Evolutionary conservation across 2,888 invertebrate species (phyloP).

Genomic region (Cephus spinipes): DNA sequence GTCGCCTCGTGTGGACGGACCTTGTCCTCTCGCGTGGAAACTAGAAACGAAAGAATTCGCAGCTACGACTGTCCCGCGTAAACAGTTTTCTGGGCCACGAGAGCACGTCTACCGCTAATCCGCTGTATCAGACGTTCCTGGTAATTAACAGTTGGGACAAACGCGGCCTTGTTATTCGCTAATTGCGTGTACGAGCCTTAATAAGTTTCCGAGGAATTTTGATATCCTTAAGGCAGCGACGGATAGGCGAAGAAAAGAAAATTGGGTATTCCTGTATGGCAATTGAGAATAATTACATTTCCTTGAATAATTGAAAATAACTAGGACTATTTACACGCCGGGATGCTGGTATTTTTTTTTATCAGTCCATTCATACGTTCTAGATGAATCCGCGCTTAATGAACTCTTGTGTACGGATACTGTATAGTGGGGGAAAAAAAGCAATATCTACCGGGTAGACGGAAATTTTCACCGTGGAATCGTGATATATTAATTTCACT

Average conservation of each 20-base stretch:
- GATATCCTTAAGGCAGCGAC: neutral
- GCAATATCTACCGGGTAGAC: neutral
- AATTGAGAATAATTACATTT: neutral
- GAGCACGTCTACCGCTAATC: slow-evolving; percentile 34
- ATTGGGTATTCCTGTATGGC: neutral
- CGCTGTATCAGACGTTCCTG: slow-evolving; percentile 54
- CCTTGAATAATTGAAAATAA: neutral
- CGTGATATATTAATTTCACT: neutral
- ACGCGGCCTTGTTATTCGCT: slow-evolving; percentile 52
- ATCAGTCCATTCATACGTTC: neutral
- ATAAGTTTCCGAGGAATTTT: neutral
- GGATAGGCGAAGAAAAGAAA: neutral
- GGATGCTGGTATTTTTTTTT: neutral
- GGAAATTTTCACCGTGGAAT: neutral
- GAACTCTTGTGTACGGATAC: neutral
- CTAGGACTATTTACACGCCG: neutral
- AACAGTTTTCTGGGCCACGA: slow-evolving; percentile 21
- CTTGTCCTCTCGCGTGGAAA: neutral
- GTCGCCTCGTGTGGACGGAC: neutral
- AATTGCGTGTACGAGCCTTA: slow-evolving; percentile 21
- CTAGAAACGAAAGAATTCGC: neutral
- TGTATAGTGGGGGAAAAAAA: neutral
- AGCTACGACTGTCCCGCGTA: neutral
- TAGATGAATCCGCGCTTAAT: neutral
- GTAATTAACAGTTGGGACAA: slow-evolving; percentile 58